These are phyloP conservation scores for Hippocampus barbouri DNA, from an alignment of 2,113 vertebrate genomes.

Conservation along the genomic window DNA sequence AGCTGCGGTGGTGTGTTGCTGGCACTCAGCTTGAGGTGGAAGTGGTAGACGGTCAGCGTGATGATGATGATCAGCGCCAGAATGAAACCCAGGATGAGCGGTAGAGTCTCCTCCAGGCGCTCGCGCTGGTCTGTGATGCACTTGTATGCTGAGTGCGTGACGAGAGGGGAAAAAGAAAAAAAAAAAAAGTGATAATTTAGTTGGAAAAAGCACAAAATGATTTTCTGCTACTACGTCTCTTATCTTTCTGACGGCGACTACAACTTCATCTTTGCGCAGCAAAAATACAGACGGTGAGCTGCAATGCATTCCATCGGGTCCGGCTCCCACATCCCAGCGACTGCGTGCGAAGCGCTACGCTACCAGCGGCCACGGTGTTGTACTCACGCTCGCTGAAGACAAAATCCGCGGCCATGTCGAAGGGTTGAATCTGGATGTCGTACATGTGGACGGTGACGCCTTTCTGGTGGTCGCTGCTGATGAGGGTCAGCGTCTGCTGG, in stretches of 20 bases:
- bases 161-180: too few species aligned
- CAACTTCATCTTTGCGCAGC: too few species aligned
- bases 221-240: too few species aligned
- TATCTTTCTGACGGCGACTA: too few species aligned
- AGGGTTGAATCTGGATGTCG: slow-evolving; percentile 89
- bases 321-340: neutral
- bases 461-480: slow-evolving; percentile 91
- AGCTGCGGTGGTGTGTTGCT: slow-evolving; percentile 77
- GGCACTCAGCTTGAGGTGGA: slow-evolving; percentile 93
- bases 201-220: too few species aligned
- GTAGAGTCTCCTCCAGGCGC: slow-evolving; percentile 89
- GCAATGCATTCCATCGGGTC: too few species aligned
- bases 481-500: slow-evolving; percentile 85
- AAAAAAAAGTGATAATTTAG: too few species aligned
- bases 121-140: slow-evolving; percentile 93
- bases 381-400: slow-evolving; percentile 91
- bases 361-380: neutral
- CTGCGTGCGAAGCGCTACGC: too few species aligned
- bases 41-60: slow-evolving; percentile 86
- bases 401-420: slow-evolving; percentile 92
- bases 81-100: slow-evolving; percentile 89
- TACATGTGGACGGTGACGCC: slow-evolving; percentile 83
- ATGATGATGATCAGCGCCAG: slow-evolving; percentile 87
- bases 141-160: slow-evolving; percentile 78
- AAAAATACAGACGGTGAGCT: too few species aligned